phyloP scores from a whole-genome alignment of 2,888 invertebrate species.

The Eupithecia dodoneata region DNA sequence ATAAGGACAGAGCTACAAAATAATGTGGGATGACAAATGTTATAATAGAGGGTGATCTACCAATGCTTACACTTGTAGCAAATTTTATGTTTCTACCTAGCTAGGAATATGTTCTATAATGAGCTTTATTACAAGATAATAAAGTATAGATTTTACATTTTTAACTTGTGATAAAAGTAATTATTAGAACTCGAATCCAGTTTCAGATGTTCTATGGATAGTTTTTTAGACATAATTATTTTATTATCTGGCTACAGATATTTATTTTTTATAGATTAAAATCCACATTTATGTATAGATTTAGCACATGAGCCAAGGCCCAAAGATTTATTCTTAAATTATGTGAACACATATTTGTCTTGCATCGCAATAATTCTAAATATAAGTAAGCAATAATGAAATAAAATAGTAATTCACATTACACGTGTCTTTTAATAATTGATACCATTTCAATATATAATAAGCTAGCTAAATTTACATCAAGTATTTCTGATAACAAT shows the following conservation, averaged over 20 bases:
- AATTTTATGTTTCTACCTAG: background rate
- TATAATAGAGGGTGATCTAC: background rate
- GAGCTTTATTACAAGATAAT: background rate
- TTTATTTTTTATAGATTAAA: constrained; percentile 18
- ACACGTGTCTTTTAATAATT: constrained; percentile 5
- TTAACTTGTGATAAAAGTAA: background rate
- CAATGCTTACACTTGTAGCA: background rate
- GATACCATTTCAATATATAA: background rate
- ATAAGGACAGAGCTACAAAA: background rate
- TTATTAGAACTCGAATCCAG: background rate
- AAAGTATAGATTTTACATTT: background rate
- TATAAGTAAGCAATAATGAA: background rate
- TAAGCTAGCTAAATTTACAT: background rate
- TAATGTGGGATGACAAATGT: background rate
- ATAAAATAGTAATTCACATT: background rate
- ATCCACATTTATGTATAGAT: constrained; percentile 4
- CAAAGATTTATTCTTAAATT: constrained; percentile 12
- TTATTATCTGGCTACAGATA: constrained; percentile 13
- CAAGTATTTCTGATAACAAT: background rate
- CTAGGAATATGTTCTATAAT: background rate
- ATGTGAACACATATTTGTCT: constrained; percentile 11
- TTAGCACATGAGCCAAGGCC: background rate
- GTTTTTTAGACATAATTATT: background rate
- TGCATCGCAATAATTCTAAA: constrained; percentile 15
- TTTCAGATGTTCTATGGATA: background rate